These are phyloP conservation scores for Ceuthmochares aereus DNA, from an alignment of 2,113 vertebrate genomes.

Conservation along the genomic window DNA sequence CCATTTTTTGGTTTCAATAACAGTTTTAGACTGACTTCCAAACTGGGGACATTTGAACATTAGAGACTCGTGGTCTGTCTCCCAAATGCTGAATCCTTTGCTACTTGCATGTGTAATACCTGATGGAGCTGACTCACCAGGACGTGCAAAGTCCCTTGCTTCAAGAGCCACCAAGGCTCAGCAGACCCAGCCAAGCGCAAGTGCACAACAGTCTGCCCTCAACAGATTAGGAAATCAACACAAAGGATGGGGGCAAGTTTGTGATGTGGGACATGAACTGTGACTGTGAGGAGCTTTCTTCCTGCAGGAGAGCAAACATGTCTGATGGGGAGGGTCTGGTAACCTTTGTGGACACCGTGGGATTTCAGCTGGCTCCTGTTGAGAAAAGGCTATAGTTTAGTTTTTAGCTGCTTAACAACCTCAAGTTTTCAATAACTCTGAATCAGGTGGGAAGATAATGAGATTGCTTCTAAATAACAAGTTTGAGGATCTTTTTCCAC, in stretches of 20 bases:
- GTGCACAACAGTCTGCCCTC: neutral
- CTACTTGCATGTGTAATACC: neutral
- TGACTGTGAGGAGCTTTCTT: neutral
- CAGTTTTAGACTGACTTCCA: neutral
- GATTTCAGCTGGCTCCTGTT: neutral
- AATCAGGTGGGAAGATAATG: neutral
- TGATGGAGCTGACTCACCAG: neutral
- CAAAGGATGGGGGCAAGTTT: neutral
- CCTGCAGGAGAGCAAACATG: fast-evolving
- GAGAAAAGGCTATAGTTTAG: neutral
- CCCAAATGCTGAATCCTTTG: neutral
- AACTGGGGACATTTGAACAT: neutral
- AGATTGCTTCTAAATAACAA: neutral
- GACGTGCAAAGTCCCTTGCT: neutral
- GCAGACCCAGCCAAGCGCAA: neutral
- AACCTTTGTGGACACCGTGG: neutral
- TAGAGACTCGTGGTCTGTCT: neutral
- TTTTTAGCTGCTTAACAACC: neutral
- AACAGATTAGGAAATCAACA: neutral
- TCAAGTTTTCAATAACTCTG: neutral
- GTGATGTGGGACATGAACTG: neutral
- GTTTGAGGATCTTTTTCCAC: neutral
- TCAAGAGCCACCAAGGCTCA: neutral
- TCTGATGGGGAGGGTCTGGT: neutral
- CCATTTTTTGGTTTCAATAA: neutral